Evolutionary conservation across 2,797 vertebrate genomes (phyloP).

Genomic region (Crax fasciolata): DNA sequence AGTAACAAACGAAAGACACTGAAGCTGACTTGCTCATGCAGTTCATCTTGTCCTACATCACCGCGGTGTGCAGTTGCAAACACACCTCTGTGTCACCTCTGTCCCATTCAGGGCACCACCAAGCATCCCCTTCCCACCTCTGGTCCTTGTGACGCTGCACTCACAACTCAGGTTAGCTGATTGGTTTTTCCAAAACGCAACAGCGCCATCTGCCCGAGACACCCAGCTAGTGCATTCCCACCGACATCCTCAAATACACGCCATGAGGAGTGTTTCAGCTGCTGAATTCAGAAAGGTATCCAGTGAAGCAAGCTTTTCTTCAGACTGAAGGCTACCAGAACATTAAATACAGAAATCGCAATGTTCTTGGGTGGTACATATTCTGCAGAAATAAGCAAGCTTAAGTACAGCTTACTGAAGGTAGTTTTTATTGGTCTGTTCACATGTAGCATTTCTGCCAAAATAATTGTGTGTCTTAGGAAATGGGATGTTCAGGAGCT

Average conservation of each 20-base stretch:
- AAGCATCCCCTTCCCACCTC: neutral
- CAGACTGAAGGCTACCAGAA: neutral
- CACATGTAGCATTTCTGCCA: neutral
- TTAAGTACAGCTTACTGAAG: fast-evolving
- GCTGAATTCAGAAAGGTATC: neutral
- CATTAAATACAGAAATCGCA: neutral
- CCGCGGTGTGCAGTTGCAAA: neutral
- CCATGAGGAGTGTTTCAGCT: fast-evolving
- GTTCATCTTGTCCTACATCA: neutral
- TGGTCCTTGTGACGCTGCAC: neutral
- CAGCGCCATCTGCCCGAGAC: constrained; percentile 37
- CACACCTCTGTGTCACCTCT: neutral
- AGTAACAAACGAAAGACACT: neutral
- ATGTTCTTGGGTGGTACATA: too few species aligned
- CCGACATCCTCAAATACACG: neutral
- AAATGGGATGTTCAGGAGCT: neutral
- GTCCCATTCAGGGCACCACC: neutral
- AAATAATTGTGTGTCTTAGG: too few species aligned
- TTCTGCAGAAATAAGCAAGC: neutral
- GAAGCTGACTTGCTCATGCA: neutral
- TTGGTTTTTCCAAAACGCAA: neutral
- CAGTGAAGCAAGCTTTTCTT: neutral
- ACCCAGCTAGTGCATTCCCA: neutral
- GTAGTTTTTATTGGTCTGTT: neutral
- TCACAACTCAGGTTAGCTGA: fast-evolving